These are phyloP conservation scores for Stenodema calcarata DNA, from an alignment of 2,888 invertebrate species.

Conservation along the genomic window DNA sequence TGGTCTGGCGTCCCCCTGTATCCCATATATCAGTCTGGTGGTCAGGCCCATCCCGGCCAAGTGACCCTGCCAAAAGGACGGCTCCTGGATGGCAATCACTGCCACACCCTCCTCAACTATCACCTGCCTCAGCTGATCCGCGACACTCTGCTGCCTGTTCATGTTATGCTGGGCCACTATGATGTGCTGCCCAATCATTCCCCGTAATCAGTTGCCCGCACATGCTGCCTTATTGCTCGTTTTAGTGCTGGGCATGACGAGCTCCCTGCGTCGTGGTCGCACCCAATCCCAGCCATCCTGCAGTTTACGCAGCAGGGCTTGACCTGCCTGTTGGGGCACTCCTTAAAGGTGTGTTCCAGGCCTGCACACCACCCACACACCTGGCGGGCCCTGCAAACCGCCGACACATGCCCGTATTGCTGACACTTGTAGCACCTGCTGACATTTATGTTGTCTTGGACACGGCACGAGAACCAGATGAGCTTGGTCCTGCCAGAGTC, in stretches of 20 bases:
- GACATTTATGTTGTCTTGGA: neutral
- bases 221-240: neutral
- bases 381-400: neutral
- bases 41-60: neutral
- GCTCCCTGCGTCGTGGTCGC: neutral
- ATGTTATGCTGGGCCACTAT: neutral
- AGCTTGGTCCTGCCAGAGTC: neutral
- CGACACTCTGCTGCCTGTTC: neutral
- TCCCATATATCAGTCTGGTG: neutral
- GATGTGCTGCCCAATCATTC: neutral
- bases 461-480: neutral
- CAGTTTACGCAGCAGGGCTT: neutral
- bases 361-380: neutral
- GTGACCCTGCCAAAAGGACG: neutral
- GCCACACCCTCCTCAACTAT: neutral
- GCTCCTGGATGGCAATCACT: neutral
- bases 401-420: neutral
- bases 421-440: constrained; percentile 2
- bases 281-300: neutral
- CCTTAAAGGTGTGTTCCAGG: neutral
- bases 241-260: neutral
- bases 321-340: neutral
- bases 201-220: neutral
- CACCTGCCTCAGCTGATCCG: neutral
- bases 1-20: neutral